These are phyloP conservation scores for Patagioenas fasciata DNA, from an alignment of 2,113 vertebrate genomes.

Conservation along the genomic window DNA sequence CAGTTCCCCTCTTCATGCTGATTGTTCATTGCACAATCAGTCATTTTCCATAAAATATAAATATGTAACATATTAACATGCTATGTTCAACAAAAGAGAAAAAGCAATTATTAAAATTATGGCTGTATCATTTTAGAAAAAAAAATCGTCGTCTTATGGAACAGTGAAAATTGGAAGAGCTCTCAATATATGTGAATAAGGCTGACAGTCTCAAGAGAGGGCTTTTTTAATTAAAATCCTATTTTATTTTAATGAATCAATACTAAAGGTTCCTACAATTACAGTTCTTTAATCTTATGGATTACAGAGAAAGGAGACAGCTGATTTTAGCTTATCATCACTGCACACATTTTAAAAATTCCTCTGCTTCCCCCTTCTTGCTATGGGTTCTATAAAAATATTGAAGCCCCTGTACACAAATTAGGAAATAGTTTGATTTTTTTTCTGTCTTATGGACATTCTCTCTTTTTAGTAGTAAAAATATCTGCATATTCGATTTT, in stretches of 20 bases:
- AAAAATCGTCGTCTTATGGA: neutral
- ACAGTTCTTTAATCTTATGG: neutral
- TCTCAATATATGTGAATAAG: neutral
- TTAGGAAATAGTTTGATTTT: neutral
- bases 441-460: neutral
- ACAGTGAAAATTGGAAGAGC: neutral
- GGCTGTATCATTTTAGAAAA: neutral
- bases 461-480: neutral
- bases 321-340: neutral
- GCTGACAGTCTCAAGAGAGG: neutral
- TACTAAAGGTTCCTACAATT: neutral
- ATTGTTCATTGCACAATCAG: neutral
- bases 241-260: conserved; percentile 24
- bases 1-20: neutral
- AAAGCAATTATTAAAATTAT: neutral
- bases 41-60: neutral
- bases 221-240: neutral
- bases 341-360: neutral
- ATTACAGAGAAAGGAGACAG: neutral
- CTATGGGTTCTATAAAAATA: neutral
- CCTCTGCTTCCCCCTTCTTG: neutral
- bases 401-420: neutral
- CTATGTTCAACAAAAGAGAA: neutral
- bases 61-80: neutral
- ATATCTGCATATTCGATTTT: conserved; percentile 29